Evolutionary conservation across 1,140 invertebrate genomes (phyloP), one percentile per base, ranked within the genome.

Genomic region (Pseudoatta argentina): DNA sequence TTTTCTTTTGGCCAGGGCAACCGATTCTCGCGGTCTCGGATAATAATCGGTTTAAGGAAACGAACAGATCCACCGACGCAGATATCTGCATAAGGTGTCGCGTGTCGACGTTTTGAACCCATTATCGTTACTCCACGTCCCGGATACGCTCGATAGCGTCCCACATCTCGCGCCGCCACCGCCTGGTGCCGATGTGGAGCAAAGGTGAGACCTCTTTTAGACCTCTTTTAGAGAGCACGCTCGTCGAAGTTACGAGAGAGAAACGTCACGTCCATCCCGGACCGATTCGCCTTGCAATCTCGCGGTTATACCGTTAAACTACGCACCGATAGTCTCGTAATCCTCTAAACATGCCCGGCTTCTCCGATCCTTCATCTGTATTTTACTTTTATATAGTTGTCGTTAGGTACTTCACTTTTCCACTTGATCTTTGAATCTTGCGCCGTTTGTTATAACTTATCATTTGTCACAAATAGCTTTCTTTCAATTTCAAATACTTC

Each of bases 151-250:
- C 89, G 72, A 86, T 77, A 78, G 87, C 87, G 92, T 87, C 85
- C 89, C 86, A 91, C 86, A 92, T 92, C 87, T 89, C 76, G 86
- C 75, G 55, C 79, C 87, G 27, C 79, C n/a, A 16, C n/a, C 55
- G 30, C 73, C 21, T 21, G 61, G 73, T 63, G 73, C 73, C 83
- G 71, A 92, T 92, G 87, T 92, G 76, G 91, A 92, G 89, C 90
- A 92, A 92, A 91, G 89, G 88, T 93, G 91, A 93, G 91, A 92
- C 91, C 91, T 77, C 88, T 87, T 90, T 90, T 87, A 90, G 87
- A 88, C 91, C 91, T 77, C 88, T 87, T 90, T 90, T 87, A 90
- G 87, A 88, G 89, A 83, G 75, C 88, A 89, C 83, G 78, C 87
- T 86, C 77, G 61, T 24, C 57, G 71, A 71, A 86, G 59, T 89